A percentile compares a stretch with the other conserved stretches of the same genome.
These are phyloP conservation scores for Lutraria lutraria DNA, from an alignment of 2,888 invertebrate genomes.

Conservation along the genomic window DNA sequence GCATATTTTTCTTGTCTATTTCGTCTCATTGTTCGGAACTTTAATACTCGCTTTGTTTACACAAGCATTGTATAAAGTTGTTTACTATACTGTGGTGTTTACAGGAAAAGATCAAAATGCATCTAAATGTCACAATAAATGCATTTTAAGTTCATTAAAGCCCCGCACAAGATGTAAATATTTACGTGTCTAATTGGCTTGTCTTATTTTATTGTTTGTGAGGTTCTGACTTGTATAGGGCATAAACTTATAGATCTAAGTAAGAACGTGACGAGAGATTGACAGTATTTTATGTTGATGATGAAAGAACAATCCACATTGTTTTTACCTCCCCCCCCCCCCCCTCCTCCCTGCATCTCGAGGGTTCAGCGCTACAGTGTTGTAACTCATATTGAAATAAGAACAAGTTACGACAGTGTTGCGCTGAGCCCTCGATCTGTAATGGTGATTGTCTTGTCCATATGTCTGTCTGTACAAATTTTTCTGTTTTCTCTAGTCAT, in stretches of 20 bases:
- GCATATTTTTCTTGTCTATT: neutral
- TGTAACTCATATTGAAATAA: no score
- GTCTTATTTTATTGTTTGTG: neutral
- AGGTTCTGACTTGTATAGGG: neutral
- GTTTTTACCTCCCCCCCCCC: no score
- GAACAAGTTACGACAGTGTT: no score
- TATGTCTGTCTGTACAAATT: no score
- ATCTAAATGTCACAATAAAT: conserved; percentile 10
- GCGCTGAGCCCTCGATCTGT: no score
- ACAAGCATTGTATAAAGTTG: neutral
- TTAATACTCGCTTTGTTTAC: neutral
- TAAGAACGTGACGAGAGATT: no score
- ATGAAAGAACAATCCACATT: no score
- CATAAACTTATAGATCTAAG: neutral
- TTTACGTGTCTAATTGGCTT: neutral
- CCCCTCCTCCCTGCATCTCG: no score
- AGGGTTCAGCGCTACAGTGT: no score
- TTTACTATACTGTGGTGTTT: neutral
- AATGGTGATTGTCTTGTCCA: no score
- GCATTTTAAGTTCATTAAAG: neutral
- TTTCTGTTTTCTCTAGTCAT: no score
- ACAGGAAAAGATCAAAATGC: conserved; percentile 1
- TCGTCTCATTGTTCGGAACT: neutral
- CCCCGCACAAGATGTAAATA: neutral
- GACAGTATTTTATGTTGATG: no score